Base-by-base conservation (phyloP, 2,888 invertebrate genomes). In the Drosophila leonis region DNA sequence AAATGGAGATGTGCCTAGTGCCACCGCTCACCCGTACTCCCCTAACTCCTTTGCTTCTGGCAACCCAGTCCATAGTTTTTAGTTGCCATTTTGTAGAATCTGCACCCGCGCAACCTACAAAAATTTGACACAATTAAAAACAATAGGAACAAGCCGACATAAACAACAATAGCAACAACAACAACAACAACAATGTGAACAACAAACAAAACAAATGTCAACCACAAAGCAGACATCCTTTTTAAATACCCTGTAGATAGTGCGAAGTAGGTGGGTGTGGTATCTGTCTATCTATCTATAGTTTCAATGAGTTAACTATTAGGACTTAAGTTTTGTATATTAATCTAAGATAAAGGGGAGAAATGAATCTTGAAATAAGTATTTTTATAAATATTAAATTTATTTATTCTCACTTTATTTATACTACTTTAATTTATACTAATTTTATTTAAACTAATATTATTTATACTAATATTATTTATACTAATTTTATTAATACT, bases 101-200 rank as follows among this genome's bases (percentile, higher is more conserved):
- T 29, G 4, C 29, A 29, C 44, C 41, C 39, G 56, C 62, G 9
- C 39, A 39, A 12, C 72, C 65, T 54, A 60, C 66, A 64, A 78
- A 78, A 77, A 82, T 85, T 78, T 83, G 84, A 84, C 84, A 84
- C 84, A 84, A 90, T 84, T 84, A 84, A 80, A 88, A 88, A 90
- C 89, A 84, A 84, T 88, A 74, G 89, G 72, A 72, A 80, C 66
- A 66, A 64, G 66, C 78, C 72, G 74, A 73, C 65, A 59, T 39
- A 51, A 44, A n/a, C 37, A 76, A 41, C 68, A 75, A 60, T 46
- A 33, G 57, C 56, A 59, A 54, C 54, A 54, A 59, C 64, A 49
- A 48, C 42, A 60, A 60, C 60, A 64, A 59, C 59, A 57, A 72
- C 65, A 51, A 76, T 49, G 52, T 56, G 44, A 65, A 63, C 51